These are phyloP conservation scores for Haliclona indistincta DNA, from an alignment of 37 sponge, comb jelly and placozoan species.

Conservation along the genomic window DNA sequence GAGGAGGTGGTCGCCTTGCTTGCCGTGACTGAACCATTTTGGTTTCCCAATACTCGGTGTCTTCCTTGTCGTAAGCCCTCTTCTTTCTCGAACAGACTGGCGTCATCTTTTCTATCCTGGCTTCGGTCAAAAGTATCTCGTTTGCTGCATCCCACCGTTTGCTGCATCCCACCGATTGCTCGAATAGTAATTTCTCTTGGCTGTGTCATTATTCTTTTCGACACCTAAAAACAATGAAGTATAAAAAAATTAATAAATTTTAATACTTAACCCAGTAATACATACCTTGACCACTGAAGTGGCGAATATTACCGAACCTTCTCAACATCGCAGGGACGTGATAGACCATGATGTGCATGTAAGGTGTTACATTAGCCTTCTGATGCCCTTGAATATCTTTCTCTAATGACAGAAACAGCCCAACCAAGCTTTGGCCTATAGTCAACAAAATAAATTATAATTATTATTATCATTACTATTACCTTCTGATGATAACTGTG, in stretches of 20 bases:
- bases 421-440: conserved; percentile 6
- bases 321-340: not conserved
- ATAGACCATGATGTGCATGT: too few relatives aligned
- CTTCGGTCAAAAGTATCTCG: conserved; percentile 1
- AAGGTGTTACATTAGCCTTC: conserved; percentile 6
- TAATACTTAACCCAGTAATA: too few relatives aligned
- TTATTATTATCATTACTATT: too few relatives aligned
- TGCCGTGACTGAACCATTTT: too few relatives aligned
- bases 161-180: not conserved
- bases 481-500: not conserved
- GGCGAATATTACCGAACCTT: not conserved
- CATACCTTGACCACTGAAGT: conserved; percentile 24
- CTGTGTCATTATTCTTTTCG: conserved; percentile 18
- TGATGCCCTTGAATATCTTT: not conserved
- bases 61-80: not conserved
- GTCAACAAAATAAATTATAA: too few relatives aligned
- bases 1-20: too few relatives aligned
- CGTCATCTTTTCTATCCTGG: not conserved
- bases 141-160: too few relatives aligned
- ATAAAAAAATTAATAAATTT: too few relatives aligned
- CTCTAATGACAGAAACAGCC: not conserved
- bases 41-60: too few relatives aligned
- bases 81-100: not conserved
- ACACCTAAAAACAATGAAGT: not conserved
- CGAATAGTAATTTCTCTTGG: conserved; percentile 6